Evolutionary conservation across 2,113 vertebrate species (phyloP).

Genomic region (Trogon melanurus): DNA sequence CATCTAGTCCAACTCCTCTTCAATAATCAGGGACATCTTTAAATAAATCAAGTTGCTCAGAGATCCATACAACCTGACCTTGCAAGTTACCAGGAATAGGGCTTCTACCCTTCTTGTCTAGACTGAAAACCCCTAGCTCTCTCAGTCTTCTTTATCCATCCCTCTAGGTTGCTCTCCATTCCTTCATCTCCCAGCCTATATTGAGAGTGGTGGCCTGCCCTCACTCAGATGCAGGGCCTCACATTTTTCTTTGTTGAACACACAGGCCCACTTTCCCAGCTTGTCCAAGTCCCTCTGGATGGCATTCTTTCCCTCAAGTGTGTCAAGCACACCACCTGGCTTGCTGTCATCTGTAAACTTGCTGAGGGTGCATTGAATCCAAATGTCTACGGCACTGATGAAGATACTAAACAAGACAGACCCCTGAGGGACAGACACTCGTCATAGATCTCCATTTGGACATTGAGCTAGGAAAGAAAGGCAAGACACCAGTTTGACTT

Average conservation of each 20-base stretch:
- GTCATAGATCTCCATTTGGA: not conserved
- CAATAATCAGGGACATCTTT: not conserved
- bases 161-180: too few species aligned
- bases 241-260: too few species aligned
- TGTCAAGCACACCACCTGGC: too few species aligned
- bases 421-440: not conserved
- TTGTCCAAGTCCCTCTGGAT: not conserved
- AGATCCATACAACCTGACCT: not conserved
- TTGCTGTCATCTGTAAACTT: not conserved
- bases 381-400: not conserved
- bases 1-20: not conserved
- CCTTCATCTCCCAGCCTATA: too few species aligned
- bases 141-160: not conserved
- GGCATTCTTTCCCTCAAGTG: too few species aligned
- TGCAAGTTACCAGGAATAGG: not conserved
- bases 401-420: not conserved
- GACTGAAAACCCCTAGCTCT: not conserved
- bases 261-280: not conserved
- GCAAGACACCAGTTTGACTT: too few species aligned
- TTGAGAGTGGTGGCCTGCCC: too few species aligned
- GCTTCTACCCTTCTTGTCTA: not conserved
- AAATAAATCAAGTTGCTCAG: not conserved
- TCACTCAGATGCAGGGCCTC: too few species aligned
- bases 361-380: not conserved
- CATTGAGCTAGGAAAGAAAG: not conserved